A percentile compares a stretch with the other conserved stretches of the same genome.
Conservation (phyloP, 2,888 invertebrate species). For the Caenorhabditis sp. region DNA sequence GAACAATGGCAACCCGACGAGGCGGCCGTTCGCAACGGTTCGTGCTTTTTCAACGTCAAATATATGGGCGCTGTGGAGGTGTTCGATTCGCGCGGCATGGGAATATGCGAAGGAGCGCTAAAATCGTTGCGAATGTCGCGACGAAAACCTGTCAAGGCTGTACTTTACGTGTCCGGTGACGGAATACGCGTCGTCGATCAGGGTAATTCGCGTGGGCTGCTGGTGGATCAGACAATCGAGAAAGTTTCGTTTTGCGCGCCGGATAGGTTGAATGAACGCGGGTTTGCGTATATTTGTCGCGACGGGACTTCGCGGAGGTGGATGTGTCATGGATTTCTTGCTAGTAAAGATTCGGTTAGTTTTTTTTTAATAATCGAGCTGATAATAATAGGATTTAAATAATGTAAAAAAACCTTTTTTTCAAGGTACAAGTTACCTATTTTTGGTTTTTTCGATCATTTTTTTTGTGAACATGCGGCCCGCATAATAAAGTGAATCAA, state of each 20-base stretch:
- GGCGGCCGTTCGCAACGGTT: constrained; percentile 90
- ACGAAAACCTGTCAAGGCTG: constrained; percentile 81
- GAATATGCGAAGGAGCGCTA: constrained; percentile 97
- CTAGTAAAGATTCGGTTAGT: constrained; percentile 80
- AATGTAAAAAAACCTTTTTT: no score
- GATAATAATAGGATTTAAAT: no score
- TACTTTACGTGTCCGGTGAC: constrained; percentile 78
- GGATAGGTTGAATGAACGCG: constrained; percentile 94
- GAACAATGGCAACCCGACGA: constrained; percentile 80
- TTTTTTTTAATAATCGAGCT: no score
- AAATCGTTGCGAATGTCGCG: constrained; percentile 91
- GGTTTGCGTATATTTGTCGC: constrained; percentile 97
- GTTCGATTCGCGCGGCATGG: constrained; percentile 98
- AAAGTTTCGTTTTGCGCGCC: constrained; percentile 99
- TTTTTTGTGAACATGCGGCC: no score
- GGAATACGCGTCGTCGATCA: constrained; percentile 97
- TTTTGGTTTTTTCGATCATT: no score
- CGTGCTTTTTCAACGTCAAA: constrained; percentile 96
- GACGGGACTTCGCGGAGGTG: constrained; percentile 97
- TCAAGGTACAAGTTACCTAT: no score
- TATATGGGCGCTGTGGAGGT: constrained; percentile 99
- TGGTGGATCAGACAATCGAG: constrained; percentile 99
- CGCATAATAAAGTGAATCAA: neutral
- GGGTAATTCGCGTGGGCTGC: constrained; percentile 91
- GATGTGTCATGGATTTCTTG: constrained; percentile 99